Conservation (phyloP, 1,140 invertebrate genomes). For the Macrobrachium rosenbergii region DNA sequence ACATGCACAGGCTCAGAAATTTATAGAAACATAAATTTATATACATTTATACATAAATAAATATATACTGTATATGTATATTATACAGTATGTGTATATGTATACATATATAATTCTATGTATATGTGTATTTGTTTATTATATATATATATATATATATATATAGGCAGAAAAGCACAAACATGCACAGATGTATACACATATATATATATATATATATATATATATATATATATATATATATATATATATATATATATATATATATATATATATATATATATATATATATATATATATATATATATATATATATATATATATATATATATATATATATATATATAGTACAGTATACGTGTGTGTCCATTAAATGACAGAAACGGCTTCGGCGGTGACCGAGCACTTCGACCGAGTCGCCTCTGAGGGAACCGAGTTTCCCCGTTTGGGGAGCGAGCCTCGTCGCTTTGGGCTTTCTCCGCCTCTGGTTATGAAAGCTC, state of each 20-base stretch:
- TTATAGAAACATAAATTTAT: constrained; percentile 4
- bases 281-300: constrained; percentile 18
- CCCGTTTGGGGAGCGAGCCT: too few species aligned
- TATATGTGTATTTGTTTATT: too few species aligned
- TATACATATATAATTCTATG: constrained; percentile 35
- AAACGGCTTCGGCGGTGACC: too few species aligned
- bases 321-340: not conserved
- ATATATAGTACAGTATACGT: not conserved
- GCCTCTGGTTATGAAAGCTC: too few species aligned
- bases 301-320: not conserved
- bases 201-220: not conserved
- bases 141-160: constrained; percentile 14
- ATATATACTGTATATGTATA: not conserved
- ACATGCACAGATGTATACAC: not conserved
- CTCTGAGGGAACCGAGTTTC: too few species aligned
- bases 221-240: not conserved
- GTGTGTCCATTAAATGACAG: not conserved
- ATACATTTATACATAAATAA: not conserved
- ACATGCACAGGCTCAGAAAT: not conserved
- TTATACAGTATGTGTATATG: constrained; percentile 30
- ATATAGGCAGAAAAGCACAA: too few species aligned
- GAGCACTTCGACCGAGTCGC: too few species aligned
- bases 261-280: not conserved
- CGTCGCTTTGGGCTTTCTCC: too few species aligned
- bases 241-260: not conserved